phyloP scores from a whole-genome alignment of 1,140 invertebrate species.

The Pararge aegeria region DNA sequence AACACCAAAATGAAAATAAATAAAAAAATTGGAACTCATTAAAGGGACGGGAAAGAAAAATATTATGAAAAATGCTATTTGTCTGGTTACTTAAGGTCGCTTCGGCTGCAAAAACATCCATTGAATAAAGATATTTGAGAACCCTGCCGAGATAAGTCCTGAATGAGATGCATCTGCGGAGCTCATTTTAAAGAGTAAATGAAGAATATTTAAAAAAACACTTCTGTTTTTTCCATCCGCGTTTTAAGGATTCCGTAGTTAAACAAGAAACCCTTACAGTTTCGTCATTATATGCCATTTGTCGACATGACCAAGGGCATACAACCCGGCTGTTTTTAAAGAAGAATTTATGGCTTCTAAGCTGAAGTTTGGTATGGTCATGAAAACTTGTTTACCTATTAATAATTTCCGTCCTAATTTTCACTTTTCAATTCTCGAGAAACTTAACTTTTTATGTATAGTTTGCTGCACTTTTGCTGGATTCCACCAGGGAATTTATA shows the following conservation, averaged over 20 bases:
- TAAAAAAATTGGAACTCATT: slow-evolving; percentile 21
- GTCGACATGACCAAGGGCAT: too few species aligned
- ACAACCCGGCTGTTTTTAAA: too few species aligned
- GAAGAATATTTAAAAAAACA: slow-evolving; percentile 2
- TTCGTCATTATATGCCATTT: too few species aligned
- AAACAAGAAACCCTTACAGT: neutral
- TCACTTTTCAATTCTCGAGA: too few species aligned
- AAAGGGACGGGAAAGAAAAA: slow-evolving; percentile 28
- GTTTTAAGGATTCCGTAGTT: neutral
- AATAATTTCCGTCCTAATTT: too few species aligned
- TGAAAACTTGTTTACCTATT: too few species aligned
- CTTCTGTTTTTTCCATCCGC: neutral
- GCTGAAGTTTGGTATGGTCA: too few species aligned
- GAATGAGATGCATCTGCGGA: slow-evolving; percentile 11
- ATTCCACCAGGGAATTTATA: too few species aligned
- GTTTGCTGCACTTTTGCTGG: too few species aligned
- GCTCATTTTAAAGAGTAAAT: slow-evolving; percentile 11
- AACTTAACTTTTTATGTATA: too few species aligned
- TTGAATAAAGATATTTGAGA: slow-evolving; percentile 25
- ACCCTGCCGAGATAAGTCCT: slow-evolving; percentile 7
- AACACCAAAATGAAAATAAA: too few species aligned
- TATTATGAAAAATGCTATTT: slow-evolving; percentile 32
- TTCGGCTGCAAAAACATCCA: slow-evolving; percentile 24
- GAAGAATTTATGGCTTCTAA: too few species aligned
- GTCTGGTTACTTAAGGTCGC: slow-evolving; percentile 24